phyloP scores from a whole-genome alignment of 2,888 invertebrate genomes.

The Abrostola triplasia region DNA sequence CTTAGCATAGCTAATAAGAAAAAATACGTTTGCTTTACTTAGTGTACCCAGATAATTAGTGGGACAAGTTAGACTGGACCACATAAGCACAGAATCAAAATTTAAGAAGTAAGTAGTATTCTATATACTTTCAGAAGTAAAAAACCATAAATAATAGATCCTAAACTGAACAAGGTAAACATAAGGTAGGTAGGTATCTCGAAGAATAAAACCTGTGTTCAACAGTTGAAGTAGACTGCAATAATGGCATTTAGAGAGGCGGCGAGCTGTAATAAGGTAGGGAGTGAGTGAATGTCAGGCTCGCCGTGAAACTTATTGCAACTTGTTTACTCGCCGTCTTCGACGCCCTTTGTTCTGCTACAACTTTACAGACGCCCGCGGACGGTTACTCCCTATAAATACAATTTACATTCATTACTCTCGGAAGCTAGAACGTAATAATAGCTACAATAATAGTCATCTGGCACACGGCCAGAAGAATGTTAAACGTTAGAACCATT shows the following conservation, averaged over 20 bases:
- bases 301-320: slow-evolving; percentile 80
- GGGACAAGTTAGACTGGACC: too few relatives aligned
- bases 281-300: slow-evolving; percentile 69
- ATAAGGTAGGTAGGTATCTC: slow-evolving; percentile 19
- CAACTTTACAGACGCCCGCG: slow-evolving; percentile 79
- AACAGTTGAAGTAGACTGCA: slow-evolving; percentile 66
- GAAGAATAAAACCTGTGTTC: slow-evolving; percentile 42
- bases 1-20: too few relatives aligned
- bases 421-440: slow-evolving; percentile 61
- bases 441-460: slow-evolving; percentile 55
- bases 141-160: too few relatives aligned
- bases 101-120: too few relatives aligned
- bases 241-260: slow-evolving; percentile 73
- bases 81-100: too few relatives aligned
- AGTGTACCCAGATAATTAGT: too few relatives aligned
- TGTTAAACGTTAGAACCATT: slow-evolving; percentile 42
- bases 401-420: slow-evolving; percentile 81
- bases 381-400: slow-evolving; percentile 78
- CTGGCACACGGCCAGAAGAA: slow-evolving; percentile 36
- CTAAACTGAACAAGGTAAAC: slow-evolving; percentile 30
- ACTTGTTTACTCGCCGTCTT: slow-evolving; percentile 83
- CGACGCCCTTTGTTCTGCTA: slow-evolving; percentile 77
- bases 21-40: too few relatives aligned
- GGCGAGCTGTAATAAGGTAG: slow-evolving; percentile 55
- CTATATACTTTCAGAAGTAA: too few relatives aligned